Base-by-base conservation (phyloP, 2,113 vertebrate species). In the Cyprinodon tularosa region DNA sequence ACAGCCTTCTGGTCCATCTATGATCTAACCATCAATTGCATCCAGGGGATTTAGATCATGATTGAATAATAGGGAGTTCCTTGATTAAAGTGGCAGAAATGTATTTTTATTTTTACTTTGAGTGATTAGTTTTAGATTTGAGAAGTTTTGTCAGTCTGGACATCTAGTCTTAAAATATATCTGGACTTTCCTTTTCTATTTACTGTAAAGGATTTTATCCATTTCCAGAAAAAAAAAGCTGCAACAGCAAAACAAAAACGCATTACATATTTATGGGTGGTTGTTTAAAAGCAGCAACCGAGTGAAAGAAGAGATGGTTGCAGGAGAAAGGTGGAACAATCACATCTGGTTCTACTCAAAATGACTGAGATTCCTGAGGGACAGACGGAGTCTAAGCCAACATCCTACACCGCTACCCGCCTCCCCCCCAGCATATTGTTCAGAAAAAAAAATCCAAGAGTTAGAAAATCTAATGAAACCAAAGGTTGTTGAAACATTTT, bases 301-400 rank as follows among this genome's bases (percentile, higher is more conserved):
- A 57, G 17, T 57, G 50, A 57, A 57, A 57, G 68, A 20, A 63
- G 47, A 11, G 69, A 14, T 39, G 38, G 77, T 62, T 8, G 50
- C 9, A 42, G 38, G 65, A 50, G 17, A 29, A 13, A 65, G 62
- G 77, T 70, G 74, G 50, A 50, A 57, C 22, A n/a, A 66, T 29
- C 42, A 71, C 86, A 89, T 89, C 81, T 89, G 89, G 70, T 76
- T 84, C 68, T 68, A 17, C 76, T 90, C 71, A 83, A 71, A 69
- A 3, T 81, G 79, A 74, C 78, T 72, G 81, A 78, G 74, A 77
- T 78, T 88, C 82, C 82, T 89, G 60, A 2, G 73, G 62, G 71
- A 68, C 12, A 38, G 62, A 36, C 68, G 62, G 62, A 76, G 65
- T 69, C 8, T 47, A 59, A 76, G 53, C 45, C 53, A 47, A 72